Evolutionary conservation across 1,140 invertebrate species (phyloP), one percentile per base, ranked within the genome.

Genomic region (Cheumatopsyche charites): DNA sequence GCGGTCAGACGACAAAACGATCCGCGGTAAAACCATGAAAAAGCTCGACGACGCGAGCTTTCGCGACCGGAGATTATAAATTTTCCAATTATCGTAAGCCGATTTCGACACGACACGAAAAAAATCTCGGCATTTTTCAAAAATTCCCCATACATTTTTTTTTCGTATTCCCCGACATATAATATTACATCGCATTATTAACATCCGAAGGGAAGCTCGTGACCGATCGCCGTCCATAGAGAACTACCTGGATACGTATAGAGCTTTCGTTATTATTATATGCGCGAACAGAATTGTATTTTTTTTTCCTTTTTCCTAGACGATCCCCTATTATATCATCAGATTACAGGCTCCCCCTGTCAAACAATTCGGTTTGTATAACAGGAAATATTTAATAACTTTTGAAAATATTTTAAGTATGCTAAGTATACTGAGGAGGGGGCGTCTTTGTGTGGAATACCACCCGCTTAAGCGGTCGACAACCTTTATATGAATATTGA

Each of bases 21-120:
- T 67, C 26, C 43, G 43, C 17, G 23, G 65, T 42, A 45, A 67
- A 67, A 67, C 43, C 42, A n/a, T 68, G 66, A 68, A 55, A 67
- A 68, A 45, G 45, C 15, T 55, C 66, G 26, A 6, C 47, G 66
- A 55, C 17, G 66, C 66, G 66, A 25, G 41, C 23, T 47, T 47
- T 47, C 47, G 43, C 42, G 66, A 58, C 55, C 12, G 17, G 15
- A 26, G 66, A 68, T 68, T 68, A 68, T 36, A 41, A 58, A 68
- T 55, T 68, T 68, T 68, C 47, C 66, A 68, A 68, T 68, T 68
- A 68, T 68, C 55, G 41, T 68, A 68, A 68, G 66, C 66, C 49
- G 66, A 68, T 68, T 67, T 41, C 26, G 45, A 13, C 29, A 42
- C 29, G 13, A 41, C 7, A 41, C 29, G 29, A 42, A 63, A 63